Evolutionary conservation across 92 coral and sea anemone species (phyloP).

Genomic region (Diadumene lineata): DNA sequence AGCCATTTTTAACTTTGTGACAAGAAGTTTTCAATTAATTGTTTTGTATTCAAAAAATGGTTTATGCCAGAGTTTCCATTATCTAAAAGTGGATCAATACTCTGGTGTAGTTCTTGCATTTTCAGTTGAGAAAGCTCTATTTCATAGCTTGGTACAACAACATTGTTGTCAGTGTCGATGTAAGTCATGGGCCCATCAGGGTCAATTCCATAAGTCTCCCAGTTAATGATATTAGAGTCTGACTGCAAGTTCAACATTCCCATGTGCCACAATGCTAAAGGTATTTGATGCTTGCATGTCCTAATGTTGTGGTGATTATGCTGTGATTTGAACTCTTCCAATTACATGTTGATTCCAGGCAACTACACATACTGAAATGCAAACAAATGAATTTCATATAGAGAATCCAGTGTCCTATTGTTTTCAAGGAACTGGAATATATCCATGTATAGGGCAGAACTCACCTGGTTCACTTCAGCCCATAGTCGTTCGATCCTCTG

Average conservation of each 20-base stretch:
- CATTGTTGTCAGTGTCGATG: constrained; percentile 43
- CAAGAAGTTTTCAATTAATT: constrained; percentile 18
- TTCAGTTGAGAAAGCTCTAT: constrained; percentile 51
- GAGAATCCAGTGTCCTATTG: constrained; percentile 28
- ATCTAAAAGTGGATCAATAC: constrained; percentile 50
- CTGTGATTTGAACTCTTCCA: constrained; percentile 57
- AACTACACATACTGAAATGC: constrained; percentile 39
- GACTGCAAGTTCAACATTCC: constrained; percentile 37
- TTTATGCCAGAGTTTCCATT: constrained; percentile 62
- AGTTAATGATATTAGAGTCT: constrained; percentile 40
- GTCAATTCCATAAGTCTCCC: constrained; percentile 53
- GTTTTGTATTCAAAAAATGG: constrained; percentile 41
- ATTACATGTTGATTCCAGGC: constrained; percentile 49
- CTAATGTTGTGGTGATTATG: constrained; percentile 63
- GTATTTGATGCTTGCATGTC: constrained; percentile 48
- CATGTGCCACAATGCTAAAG: constrained; percentile 52
- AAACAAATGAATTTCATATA: constrained; percentile 33
- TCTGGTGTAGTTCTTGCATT: constrained; percentile 35
- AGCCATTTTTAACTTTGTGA: neutral
- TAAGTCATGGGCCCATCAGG: no score
- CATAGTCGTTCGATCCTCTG: constrained; percentile 58
- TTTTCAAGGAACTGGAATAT: constrained; percentile 32
- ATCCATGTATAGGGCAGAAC: constrained; percentile 21
- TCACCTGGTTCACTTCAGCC: constrained; percentile 51
- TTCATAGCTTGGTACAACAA: constrained; percentile 58